Evolutionary conservation across 2,888 invertebrate species (phyloP), one percentile per base, ranked within the genome.

Genomic region (Epinotia demarniana): DNA sequence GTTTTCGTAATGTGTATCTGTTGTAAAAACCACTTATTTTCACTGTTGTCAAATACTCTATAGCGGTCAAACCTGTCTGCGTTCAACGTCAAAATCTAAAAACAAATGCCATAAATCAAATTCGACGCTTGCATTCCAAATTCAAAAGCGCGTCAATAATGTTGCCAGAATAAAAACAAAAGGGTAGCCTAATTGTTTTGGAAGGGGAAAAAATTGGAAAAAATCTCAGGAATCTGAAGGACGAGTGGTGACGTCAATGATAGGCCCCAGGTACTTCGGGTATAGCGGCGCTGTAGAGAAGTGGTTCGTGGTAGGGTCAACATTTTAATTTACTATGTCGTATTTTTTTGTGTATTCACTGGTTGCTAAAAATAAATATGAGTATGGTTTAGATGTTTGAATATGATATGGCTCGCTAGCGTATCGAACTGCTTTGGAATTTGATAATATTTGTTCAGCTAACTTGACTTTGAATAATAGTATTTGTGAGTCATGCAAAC

Each of bases 171-270:
- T 83, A 89, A 89, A 90, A 91, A 91, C 88, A 89, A 91, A 89
- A 85, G 84, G 79, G 27, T 77, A 80, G 82, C 83, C 81, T 89
- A 90, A 90, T 90, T 89, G 88, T 89, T 90, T 89, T 81, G 87
- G 85, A 87, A 84, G 81, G 83, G 82, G 86, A 87, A 87, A 88
- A 53, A 87, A 87, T 85, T 84, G 86, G 87, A 87, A 88, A 53
- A 87, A 87, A 85, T 84, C 87, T 85, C 81, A 83, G 91, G 91
- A 84, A 92, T 91, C 85, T 85, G 90, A 91, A 92, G 91, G 91
- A 86, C 88, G 87, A 64, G 62, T 63, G 63, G 76, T 92, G 91
- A 92, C 91, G 92, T 91, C 89, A 91, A 79, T 78, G 81, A 82
- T 83, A 83, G 83, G 79, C 79, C 77, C 80, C 85, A 88, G 89